A percentile compares a stretch with the other conserved stretches of the same genome.
Conservation (phyloP, 1,140 invertebrate species). For the Bathynomus jamesi region DNA sequence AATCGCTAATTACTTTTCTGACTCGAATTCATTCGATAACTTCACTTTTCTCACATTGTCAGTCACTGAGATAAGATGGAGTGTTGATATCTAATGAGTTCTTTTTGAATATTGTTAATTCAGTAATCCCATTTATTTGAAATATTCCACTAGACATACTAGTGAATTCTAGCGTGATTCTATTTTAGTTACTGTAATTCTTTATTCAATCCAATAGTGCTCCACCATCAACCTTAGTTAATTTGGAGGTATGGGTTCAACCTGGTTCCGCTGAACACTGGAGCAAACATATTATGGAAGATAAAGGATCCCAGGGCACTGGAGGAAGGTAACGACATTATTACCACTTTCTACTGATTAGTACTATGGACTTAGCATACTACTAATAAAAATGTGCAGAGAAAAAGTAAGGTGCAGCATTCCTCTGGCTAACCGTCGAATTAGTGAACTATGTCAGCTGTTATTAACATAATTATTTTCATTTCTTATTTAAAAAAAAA, state of each 20-base stretch:
- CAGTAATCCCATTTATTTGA: no score
- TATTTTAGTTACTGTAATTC: no score
- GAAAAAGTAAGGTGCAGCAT: neutral
- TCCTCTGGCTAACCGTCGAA: neutral
- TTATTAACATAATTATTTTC: neutral
- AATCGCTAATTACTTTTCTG: no score
- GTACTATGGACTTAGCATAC: neutral
- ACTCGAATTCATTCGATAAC: no score
- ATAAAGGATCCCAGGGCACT: slow-evolving; percentile 11
- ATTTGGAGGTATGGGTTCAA: slow-evolving; percentile 15
- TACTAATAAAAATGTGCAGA: neutral
- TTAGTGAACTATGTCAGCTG: neutral
- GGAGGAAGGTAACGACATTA: slow-evolving; percentile 4
- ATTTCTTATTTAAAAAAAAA: neutral
- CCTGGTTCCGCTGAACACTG: slow-evolving; percentile 2
- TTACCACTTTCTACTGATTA: neutral
- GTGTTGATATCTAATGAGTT: no score
- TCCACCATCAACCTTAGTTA: slow-evolving; percentile 1
- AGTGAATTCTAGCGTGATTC: no score
- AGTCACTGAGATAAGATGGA: no score
- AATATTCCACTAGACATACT: no score
- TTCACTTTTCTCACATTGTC: no score
- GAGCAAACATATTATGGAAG: neutral
- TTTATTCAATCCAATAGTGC: no score
- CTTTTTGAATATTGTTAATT: no score